Percentiles rank a stretch among this genome's conserved stretches.
phyloP scores from a whole-genome alignment of 2,113 vertebrate genomes.

The Balaeniceps rex region DNA sequence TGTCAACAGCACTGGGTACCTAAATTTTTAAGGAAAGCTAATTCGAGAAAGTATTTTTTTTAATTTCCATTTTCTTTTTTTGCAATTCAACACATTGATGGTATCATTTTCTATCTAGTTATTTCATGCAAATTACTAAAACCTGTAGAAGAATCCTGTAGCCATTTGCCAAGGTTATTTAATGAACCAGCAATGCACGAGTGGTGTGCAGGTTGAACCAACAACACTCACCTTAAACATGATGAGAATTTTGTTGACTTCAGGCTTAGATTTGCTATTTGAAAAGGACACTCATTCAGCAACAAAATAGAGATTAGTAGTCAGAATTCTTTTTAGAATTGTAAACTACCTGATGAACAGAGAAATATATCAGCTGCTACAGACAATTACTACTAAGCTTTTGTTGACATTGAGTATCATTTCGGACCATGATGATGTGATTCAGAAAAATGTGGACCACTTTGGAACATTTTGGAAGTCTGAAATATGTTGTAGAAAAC shows the following conservation, averaged over 20 bases:
- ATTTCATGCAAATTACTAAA: not conserved
- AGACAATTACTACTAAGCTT: not conserved
- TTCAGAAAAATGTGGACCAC: not conserved
- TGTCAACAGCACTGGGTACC: not conserved
- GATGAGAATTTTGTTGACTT: not conserved
- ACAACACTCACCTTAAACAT: not conserved
- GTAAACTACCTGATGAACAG: not conserved
- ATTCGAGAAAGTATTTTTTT: not conserved
- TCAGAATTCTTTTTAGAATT: not conserved
- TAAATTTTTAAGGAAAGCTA: not conserved
- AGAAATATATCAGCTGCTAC: not conserved
- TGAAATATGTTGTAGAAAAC: not conserved
- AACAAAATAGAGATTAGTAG: not conserved
- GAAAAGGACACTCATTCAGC: not conserved
- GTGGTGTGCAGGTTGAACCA: not conserved
- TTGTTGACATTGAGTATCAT: not conserved
- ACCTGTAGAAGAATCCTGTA: not conserved
- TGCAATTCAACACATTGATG: not conserved
- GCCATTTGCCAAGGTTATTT: not conserved
- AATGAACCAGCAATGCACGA: not conserved
- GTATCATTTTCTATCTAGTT: not conserved
- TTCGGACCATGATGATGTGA: not conserved
- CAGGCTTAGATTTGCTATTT: not conserved
- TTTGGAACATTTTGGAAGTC: not conserved
- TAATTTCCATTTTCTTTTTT: not conserved